Conservation (phyloP, 1,140 invertebrate genomes). For the Pissodes strobi region DNA sequence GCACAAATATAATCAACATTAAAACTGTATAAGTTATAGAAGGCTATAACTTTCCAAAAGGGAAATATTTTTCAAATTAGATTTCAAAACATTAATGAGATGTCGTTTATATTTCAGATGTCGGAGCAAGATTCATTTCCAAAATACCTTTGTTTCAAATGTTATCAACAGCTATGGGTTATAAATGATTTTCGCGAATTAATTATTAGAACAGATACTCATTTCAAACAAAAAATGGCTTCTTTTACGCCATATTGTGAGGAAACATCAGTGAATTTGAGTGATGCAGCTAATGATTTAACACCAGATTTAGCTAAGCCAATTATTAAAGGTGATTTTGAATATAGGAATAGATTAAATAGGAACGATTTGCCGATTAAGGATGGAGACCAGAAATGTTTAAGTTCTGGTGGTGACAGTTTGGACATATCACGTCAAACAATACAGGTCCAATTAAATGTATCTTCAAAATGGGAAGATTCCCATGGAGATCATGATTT, state of each 20-base stretch:
- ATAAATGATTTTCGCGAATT: not conserved
- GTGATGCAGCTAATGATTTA: not conserved
- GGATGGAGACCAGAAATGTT: too few relatives aligned
- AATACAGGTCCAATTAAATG: not conserved
- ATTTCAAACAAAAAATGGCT: not conserved
- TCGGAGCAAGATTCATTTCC: conserved; percentile 5
- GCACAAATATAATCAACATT: too few relatives aligned
- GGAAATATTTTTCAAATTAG: too few relatives aligned
- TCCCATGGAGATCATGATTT: not conserved
- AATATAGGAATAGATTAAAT: too few relatives aligned
- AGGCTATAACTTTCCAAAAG: too few relatives aligned
- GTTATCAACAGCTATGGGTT: conserved; percentile 3
- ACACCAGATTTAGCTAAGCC: too few relatives aligned
- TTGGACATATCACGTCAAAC: not conserved
- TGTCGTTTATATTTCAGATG: too few relatives aligned
- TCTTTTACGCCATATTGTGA: not conserved
- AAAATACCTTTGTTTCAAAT: conserved; percentile 2
- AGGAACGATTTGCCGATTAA: too few relatives aligned
- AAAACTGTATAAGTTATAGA: too few relatives aligned
- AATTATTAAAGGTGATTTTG: too few relatives aligned
- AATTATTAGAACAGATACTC: conserved; percentile 3
- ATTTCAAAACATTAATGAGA: too few relatives aligned
- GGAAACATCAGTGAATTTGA: not conserved
- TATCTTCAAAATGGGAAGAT: not conserved
- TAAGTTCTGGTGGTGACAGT: too few relatives aligned